Conservation (phyloP, 2,888 invertebrate genomes). For the Asteroscopus sphinx region DNA sequence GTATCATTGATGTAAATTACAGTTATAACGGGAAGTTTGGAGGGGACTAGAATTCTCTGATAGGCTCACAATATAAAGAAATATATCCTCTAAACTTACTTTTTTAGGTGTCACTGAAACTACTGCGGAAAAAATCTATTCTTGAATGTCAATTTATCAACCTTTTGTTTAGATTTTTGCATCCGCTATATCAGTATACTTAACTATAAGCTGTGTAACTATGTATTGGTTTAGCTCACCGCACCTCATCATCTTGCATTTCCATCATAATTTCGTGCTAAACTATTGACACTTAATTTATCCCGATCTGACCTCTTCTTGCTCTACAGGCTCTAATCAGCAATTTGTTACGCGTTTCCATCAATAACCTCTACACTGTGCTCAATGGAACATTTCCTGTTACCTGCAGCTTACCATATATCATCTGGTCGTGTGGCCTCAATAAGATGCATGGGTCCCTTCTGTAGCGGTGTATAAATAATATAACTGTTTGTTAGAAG, state of each 20-base stretch:
- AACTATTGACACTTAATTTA: slow-evolving; percentile 47
- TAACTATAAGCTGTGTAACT: no score
- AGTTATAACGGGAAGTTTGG: slow-evolving; percentile 15
- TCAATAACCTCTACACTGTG: slow-evolving; percentile 39
- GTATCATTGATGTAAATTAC: slow-evolving; percentile 40
- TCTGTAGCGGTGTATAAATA: slow-evolving; percentile 49
- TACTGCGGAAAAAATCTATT: no score
- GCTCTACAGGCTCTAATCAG: slow-evolving; percentile 57
- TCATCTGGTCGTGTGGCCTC: slow-evolving; percentile 55
- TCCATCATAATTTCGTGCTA: slow-evolving; percentile 27
- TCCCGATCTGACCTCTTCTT: slow-evolving; percentile 45
- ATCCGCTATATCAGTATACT: no score
- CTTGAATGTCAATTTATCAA: no score
- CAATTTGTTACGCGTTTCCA: slow-evolving; percentile 65
- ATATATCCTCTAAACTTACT: neutral
- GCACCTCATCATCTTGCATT: slow-evolving; percentile 2
- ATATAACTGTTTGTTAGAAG: slow-evolving; percentile 45
- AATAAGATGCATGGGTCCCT: slow-evolving; percentile 32
- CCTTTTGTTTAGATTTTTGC: no score
- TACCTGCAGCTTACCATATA: slow-evolving; percentile 50
- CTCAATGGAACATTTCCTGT: slow-evolving; percentile 54
- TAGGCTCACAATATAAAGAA: neutral
- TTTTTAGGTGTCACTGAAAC: no score
- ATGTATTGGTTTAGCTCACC: no score
- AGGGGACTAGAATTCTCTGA: slow-evolving; percentile 8